phyloP scores from a whole-genome alignment of 2,888 invertebrate genomes.

The Drosophila crucigera region DNA sequence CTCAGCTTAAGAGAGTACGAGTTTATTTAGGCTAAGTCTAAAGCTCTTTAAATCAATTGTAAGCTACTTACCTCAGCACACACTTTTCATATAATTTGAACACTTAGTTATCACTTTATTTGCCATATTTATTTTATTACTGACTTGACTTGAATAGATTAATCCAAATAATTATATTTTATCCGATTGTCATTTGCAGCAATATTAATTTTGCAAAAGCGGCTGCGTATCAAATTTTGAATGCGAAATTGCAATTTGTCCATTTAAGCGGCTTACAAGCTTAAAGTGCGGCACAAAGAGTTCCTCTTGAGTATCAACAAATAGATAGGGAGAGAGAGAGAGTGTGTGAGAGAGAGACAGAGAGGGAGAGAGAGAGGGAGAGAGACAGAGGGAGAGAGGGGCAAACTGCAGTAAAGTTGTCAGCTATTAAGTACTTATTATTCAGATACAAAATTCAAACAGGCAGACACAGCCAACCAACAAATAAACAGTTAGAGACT shows the following conservation, averaged over 20 bases:
- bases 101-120: neutral
- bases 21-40: neutral
- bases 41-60: neutral
- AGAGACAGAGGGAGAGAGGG: too few species aligned
- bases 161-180: neutral
- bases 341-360: neutral
- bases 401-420: slow-evolving; percentile 28
- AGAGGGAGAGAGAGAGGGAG: neutral
- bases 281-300: slow-evolving; percentile 34
- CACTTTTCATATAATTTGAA: neutral
- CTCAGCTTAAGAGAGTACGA: neutral
- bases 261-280: slow-evolving; percentile 61
- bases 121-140: neutral
- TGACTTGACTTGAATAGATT: neutral
- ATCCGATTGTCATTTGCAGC: neutral
- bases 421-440: slow-evolving; percentile 43
- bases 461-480: neutral
- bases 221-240: slow-evolving; percentile 2
- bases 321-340: neutral
- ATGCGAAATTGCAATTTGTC: slow-evolving; percentile 32
- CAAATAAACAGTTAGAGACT: slow-evolving; percentile 71
- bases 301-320: neutral
- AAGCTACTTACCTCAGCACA: neutral
- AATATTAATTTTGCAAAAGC: slow-evolving; percentile 24
- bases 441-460: slow-evolving; percentile 12